Base-by-base conservation (phyloP, 1,140 invertebrate species). In the Drosophila persimilis region DNA sequence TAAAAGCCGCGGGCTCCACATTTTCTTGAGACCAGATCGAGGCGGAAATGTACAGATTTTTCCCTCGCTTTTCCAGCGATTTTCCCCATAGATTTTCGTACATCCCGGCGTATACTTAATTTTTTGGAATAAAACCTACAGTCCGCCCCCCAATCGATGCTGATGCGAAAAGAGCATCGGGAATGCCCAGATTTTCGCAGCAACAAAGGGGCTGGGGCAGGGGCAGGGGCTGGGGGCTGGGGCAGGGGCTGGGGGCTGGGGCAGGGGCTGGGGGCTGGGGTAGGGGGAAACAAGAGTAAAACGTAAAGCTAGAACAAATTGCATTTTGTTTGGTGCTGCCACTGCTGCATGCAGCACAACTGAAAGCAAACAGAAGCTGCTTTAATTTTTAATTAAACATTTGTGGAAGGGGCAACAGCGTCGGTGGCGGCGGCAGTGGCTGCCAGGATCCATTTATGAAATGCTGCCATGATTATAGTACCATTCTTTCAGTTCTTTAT, bases 311-410 rank as follows among this genome's bases (percentile, higher is more conserved):
- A 41, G 47, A 73, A 73, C 51, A 59, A 63, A 72, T 51, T 73
- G 58, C 58, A 55, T 73, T 72, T 72, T 72, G 66, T 72, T 73
- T 73, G 24, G 52, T 17, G 57, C 7, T 67, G 65, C 59, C 66
- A 70, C 35, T 39, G 35, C 35, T 39, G 35, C 35, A 53, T 53
- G 44, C 43, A 70, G 50, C 60, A 71, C 24, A 54, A 50, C 20
- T 45, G 48, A 60, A 41, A 62, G 59, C 72, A 79, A 79, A 79
- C 64, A 52, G 62, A 61, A 76, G 80, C 58, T 77, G 57, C 77
- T 80, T 84, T 84, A 85, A 79, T 80, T 86, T 84, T 86, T 86
- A 84, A 84, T 84, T 84, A 84, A 84, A 84, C 80, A 69, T 56
- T 77, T 58, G 61, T 43, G 35, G 67, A 56, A 57, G 54, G 51